These are phyloP conservation scores for Muscicapa adusta DNA, from an alignment of 2,113 vertebrate species.

Conservation along the genomic window DNA sequence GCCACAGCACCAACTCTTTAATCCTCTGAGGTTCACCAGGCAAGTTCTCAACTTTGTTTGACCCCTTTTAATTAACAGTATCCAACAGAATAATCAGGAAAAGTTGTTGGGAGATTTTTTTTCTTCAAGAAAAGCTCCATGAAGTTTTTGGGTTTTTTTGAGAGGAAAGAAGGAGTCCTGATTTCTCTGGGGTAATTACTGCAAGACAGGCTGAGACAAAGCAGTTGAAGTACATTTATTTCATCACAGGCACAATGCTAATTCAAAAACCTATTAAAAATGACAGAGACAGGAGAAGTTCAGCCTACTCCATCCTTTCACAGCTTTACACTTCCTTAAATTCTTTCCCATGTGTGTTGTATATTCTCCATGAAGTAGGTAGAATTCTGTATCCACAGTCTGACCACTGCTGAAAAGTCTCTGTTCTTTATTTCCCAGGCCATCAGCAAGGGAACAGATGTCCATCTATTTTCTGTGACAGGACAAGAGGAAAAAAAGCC, in stretches of 20 bases:
- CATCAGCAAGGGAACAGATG: not conserved
- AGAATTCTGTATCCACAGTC: not conserved
- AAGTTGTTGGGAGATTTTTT: not conserved
- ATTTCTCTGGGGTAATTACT: constrained; percentile 28
- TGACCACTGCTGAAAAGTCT: not conserved
- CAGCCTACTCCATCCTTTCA: constrained; percentile 14
- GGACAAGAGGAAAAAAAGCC: not conserved
- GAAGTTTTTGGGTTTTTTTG: not conserved
- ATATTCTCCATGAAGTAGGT: not conserved
- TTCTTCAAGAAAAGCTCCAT: not conserved
- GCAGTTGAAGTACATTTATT: not conserved
- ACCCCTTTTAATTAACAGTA: not conserved
- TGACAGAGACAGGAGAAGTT: not conserved
- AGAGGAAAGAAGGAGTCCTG: not conserved
- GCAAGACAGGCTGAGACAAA: not conserved
- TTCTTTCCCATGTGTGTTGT: not conserved
- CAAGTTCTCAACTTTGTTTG: not conserved
- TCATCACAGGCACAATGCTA: not conserved
- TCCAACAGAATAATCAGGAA: not conserved
- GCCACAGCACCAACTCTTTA: not conserved
- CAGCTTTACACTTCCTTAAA: constrained; percentile 17
- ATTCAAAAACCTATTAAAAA: constrained; percentile 12
- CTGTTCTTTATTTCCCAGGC: not conserved
- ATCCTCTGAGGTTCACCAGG: not conserved
- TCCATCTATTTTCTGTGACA: not conserved